phyloP scores from a whole-genome alignment of 1,140 invertebrate species.

The Calycopis cecrops region DNA sequence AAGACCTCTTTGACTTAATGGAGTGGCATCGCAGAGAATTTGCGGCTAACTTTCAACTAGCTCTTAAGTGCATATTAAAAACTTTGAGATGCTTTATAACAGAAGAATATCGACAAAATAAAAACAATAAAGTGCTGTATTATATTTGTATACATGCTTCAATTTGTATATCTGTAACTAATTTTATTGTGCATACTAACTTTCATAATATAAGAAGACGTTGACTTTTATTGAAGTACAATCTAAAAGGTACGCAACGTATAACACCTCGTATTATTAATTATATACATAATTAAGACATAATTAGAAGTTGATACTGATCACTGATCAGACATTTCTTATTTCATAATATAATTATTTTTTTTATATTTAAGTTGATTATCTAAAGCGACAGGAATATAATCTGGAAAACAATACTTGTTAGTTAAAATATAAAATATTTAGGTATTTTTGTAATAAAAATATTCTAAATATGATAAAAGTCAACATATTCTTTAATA shows the following conservation, averaged over 20 bases:
- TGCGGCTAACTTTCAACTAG: constrained; percentile 39
- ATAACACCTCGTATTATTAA: too few relatives aligned
- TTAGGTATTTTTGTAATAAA: too few relatives aligned
- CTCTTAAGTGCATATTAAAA: constrained; percentile 1
- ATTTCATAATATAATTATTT: background rate
- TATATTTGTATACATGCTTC: constrained; percentile 8
- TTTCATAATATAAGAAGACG: constrained; percentile 45
- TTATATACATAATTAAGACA: too few relatives aligned
- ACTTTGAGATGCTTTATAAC: constrained; percentile 8
- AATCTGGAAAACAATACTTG: too few relatives aligned
- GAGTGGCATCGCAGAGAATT: constrained; percentile 41
- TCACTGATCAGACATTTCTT: constrained; percentile 1
- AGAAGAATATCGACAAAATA: background rate
- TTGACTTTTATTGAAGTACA: background rate
- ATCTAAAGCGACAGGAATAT: too few relatives aligned
- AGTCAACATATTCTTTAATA: constrained; percentile 35
- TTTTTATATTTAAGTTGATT: background rate
- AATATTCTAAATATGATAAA: too few relatives aligned
- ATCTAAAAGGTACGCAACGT: too few relatives aligned
- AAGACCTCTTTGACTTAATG: constrained; percentile 50
- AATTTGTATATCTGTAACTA: constrained; percentile 9
- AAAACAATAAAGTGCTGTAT: background rate
- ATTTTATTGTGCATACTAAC: constrained; percentile 17
- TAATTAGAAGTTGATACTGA: too few relatives aligned
- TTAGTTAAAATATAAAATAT: too few relatives aligned